phyloP scores from a whole-genome alignment of 1,140 invertebrate genomes.

The Charaxes varanes region DNA sequence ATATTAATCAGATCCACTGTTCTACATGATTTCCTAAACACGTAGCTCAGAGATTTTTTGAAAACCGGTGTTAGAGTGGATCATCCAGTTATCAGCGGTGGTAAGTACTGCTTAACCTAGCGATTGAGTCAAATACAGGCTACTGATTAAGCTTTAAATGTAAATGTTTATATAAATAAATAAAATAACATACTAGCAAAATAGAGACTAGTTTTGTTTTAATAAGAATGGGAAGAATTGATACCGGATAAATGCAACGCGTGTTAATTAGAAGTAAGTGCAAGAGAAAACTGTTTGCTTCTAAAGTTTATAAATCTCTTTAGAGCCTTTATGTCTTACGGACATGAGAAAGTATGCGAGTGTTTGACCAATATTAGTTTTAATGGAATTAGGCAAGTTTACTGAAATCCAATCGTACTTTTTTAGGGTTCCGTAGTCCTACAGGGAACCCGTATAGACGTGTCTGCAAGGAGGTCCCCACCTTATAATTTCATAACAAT shows the following conservation, averaged over 20 bases:
- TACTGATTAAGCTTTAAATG: too few species aligned
- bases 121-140: too few species aligned
- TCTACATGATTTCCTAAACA: too few species aligned
- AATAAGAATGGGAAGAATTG: conserved; percentile 34
- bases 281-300: conserved; percentile 32
- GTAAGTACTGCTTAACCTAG: too few species aligned
- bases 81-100: neutral
- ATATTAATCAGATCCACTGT: too few species aligned
- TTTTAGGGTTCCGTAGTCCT: too few species aligned
- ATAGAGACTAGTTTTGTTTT: too few species aligned
- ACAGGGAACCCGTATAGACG: too few species aligned
- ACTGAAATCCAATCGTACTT: too few species aligned
- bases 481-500: too few species aligned
- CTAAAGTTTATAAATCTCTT: conserved; percentile 31
- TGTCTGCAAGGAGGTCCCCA: too few species aligned
- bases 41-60: neutral
- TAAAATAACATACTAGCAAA: neutral
- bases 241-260: conserved; percentile 33
- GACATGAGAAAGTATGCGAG: conserved; percentile 17
- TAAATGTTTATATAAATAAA: neutral
- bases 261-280: conserved; percentile 41
- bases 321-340: conserved; percentile 24
- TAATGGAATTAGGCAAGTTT: too few species aligned
- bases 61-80: neutral
- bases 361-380: neutral